These are phyloP conservation scores for human DNA, from an alignment of 2,113 vertebrate genomes.

Conservation along the genomic window DNA sequence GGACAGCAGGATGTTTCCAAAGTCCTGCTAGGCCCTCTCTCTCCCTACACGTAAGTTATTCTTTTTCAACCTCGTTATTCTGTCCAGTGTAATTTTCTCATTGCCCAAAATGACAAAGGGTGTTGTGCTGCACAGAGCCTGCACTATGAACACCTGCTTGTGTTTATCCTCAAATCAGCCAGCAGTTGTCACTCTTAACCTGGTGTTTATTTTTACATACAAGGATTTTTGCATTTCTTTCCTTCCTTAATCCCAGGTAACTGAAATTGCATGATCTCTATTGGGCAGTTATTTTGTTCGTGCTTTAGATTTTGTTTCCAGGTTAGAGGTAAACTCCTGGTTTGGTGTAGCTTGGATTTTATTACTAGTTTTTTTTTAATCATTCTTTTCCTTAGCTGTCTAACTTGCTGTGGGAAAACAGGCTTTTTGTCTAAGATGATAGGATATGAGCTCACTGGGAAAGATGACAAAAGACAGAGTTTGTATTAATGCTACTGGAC, in stretches of 20 bases:
- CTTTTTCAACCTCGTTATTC: constrained; percentile 33
- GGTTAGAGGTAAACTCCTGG: not conserved
- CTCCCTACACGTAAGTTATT: constrained; percentile 95
- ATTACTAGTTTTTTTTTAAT: not conserved
- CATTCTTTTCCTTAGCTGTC: not conserved
- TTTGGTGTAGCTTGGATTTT: not conserved
- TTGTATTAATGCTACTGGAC: not conserved
- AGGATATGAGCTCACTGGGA: not conserved
- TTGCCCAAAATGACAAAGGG: not conserved
- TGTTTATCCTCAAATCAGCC: not conserved
- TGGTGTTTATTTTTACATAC: constrained; percentile 43
- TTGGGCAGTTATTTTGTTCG: constrained; percentile 22
- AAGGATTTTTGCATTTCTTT: not conserved
- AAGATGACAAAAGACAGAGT: not conserved
- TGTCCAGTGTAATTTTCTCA: constrained; percentile 38
- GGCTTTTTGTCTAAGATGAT: not conserved
- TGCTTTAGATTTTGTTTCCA: constrained; percentile 22
- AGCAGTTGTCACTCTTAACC: not conserved
- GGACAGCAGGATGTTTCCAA: constrained; percentile 98
- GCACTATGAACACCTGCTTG: not conserved
- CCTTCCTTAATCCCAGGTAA: not conserved
- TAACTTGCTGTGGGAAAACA: not conserved
- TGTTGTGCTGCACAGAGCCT: not conserved
- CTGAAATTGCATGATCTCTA: not conserved
- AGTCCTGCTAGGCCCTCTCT: constrained; percentile 94